Conservation (phyloP, 2,797 vertebrate genomes). For the Argyrosomus regius region DNA sequence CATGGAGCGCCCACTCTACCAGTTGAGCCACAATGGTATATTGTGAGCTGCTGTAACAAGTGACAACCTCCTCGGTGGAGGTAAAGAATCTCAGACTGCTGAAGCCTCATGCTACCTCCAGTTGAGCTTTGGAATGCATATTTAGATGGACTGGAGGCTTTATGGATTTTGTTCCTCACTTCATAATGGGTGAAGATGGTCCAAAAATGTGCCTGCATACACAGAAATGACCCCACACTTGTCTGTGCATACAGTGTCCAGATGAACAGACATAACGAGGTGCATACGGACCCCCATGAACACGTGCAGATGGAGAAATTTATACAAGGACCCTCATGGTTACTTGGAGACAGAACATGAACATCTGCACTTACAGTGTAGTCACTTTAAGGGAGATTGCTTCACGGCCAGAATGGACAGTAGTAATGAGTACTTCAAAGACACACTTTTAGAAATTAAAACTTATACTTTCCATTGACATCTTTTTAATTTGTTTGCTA, state of each 20-base stretch:
- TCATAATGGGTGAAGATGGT: too few species aligned
- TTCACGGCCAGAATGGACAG: background rate
- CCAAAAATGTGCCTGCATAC: background rate
- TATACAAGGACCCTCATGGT: background rate
- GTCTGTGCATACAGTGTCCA: background rate
- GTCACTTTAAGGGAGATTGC: background rate
- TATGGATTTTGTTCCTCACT: background rate
- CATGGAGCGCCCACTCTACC: too few species aligned
- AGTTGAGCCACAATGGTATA: too few species aligned
- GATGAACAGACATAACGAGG: background rate
- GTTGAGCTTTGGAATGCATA: background rate
- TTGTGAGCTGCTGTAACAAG: too few species aligned
- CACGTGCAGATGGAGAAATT: background rate
- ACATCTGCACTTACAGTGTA: background rate
- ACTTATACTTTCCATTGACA: background rate
- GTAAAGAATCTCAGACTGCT: background rate
- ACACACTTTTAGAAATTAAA: background rate
- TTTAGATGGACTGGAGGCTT: background rate
- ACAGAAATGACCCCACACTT: background rate
- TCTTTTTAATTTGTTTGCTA: too few species aligned
- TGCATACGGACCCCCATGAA: background rate
- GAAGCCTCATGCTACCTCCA: background rate
- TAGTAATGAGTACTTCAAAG: background rate
- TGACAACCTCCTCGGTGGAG: too few species aligned
- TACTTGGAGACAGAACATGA: slow-evolving; percentile 4